phyloP scores from a whole-genome alignment of 2,888 invertebrate genomes.

The Bombylius major region DNA sequence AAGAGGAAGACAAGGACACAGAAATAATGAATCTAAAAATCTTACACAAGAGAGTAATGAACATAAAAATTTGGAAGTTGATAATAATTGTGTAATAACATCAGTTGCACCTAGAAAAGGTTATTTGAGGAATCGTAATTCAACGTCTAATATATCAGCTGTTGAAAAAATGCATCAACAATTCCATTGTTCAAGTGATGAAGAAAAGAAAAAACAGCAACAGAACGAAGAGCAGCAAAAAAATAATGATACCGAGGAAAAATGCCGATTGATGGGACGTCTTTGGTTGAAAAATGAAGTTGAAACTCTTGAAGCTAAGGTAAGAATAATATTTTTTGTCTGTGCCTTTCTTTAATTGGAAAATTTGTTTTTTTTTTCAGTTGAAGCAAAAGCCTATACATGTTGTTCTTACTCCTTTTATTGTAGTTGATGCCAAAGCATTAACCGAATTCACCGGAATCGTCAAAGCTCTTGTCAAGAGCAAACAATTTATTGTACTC shows the following conservation, averaged over 20 bases:
- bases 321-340: slow-evolving; percentile 27
- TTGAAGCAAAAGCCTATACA: slow-evolving; percentile 12
- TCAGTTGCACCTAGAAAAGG: slow-evolving; percentile 24
- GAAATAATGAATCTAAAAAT: background rate
- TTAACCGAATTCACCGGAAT: slow-evolving; percentile 62
- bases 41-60: background rate
- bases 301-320: slow-evolving; percentile 65
- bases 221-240: slow-evolving; percentile 5
- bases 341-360: background rate
- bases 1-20: background rate
- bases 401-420: slow-evolving; percentile 60
- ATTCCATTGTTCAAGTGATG: slow-evolving; percentile 8
- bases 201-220: background rate
- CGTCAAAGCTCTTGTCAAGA: slow-evolving; percentile 69
- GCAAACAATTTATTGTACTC: slow-evolving; percentile 73
- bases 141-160: slow-evolving; percentile 24
- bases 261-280: slow-evolving; percentile 60
- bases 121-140: slow-evolving; percentile 30
- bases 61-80: slow-evolving; percentile 8
- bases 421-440: slow-evolving; percentile 77
- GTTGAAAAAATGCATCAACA: slow-evolving; percentile 9
- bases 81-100: background rate
- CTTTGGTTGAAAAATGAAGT: slow-evolving; percentile 84
- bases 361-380: background rate
- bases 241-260: slow-evolving; percentile 7